phyloP scores from a whole-genome alignment of 2,888 invertebrate species.

The Tachina fera region DNA sequence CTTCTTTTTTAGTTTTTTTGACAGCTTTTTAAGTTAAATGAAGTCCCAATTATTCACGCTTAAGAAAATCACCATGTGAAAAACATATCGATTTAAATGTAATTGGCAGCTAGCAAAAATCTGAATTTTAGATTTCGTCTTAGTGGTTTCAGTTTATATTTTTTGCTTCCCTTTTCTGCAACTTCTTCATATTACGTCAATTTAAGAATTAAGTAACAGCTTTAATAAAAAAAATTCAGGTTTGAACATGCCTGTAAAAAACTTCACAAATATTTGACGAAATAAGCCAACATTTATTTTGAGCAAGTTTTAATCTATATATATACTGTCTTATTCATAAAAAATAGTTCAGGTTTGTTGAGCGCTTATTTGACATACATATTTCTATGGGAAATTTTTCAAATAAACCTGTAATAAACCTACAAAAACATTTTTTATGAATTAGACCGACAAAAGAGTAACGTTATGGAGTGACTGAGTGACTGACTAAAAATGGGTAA shows the following conservation, averaged over 20 bases:
- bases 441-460: no score
- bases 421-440: no score
- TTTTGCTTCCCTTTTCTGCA: not conserved
- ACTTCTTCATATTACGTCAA: conserved; percentile 31
- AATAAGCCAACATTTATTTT: not conserved
- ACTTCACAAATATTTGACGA: not conserved
- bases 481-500: no score
- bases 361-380: no score
- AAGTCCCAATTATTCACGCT: not conserved
- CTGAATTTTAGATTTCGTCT: conserved; percentile 40
- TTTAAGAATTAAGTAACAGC: not conserved
- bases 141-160: not conserved
- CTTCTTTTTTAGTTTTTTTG: conserved; percentile 21
- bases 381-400: no score
- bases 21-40: not conserved
- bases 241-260: not conserved
- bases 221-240: no score
- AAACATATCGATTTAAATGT: conserved; percentile 18
- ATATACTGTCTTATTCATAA: no score
- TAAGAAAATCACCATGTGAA: not conserved
- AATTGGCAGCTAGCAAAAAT: conserved; percentile 32
- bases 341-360: no score
- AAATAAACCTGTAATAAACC: no score
- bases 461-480: no score
- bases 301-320: no score